Conservation (phyloP, 2,113 vertebrate genomes). For the Alexandromys fortis region DNA sequence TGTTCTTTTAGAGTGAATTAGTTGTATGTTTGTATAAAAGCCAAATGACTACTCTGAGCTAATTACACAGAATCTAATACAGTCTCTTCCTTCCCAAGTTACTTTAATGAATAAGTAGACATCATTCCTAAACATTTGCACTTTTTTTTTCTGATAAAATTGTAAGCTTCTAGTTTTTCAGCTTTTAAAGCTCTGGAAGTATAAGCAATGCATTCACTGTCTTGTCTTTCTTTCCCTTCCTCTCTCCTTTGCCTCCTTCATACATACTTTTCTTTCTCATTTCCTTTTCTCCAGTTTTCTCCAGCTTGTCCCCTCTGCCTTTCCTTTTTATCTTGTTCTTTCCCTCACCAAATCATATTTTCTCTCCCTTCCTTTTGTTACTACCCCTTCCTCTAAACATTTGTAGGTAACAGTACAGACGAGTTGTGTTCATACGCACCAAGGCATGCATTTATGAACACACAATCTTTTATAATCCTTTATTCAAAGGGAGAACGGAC, state of each 20-base stretch:
- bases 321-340: background rate
- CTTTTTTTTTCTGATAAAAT: background rate
- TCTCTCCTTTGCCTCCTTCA: background rate
- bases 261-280: background rate
- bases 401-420: background rate
- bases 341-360: background rate
- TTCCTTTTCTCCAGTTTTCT: background rate
- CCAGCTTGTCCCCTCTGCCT: background rate
- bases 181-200: conserved; percentile 1
- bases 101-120: conserved; percentile 27
- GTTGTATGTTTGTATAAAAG: conserved; percentile 42
- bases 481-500: background rate
- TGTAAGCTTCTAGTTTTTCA: background rate
- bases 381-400: conserved; percentile 8
- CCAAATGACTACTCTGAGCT: conserved; percentile 30
- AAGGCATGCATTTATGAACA: background rate
- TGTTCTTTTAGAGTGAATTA: conserved; percentile 26
- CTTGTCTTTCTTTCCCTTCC: background rate
- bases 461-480: background rate
- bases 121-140: conserved; percentile 17
- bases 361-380: background rate
- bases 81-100: background rate
- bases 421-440: background rate
- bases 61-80: background rate
- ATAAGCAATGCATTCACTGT: background rate